Conservation (phyloP, 1,140 invertebrate species). For the Gryon sp. region DNA sequence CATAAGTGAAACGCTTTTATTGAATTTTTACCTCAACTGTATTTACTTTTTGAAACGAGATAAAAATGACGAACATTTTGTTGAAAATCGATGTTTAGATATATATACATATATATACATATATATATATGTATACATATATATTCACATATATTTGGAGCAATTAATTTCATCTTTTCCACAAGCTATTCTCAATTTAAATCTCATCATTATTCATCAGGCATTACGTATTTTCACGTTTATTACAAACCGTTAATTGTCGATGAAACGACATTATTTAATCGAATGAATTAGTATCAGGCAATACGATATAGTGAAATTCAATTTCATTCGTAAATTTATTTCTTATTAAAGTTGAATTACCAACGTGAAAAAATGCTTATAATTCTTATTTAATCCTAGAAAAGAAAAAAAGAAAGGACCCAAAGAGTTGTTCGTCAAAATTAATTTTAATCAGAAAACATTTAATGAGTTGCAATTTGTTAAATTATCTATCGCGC, state of each 20-base stretch:
- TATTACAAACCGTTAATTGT: conserved; percentile 21
- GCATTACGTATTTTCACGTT: background rate
- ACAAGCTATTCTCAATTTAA: background rate
- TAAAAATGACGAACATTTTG: no score
- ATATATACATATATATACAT: no score
- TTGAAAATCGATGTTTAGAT: no score
- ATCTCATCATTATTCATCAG: background rate
- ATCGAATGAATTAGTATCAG: conserved; percentile 23
- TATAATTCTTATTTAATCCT: no score
- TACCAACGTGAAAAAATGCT: background rate
- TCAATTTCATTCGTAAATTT: background rate
- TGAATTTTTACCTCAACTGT: no score
- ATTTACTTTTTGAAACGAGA: no score
- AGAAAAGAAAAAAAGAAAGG: no score
- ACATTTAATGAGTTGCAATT: background rate
- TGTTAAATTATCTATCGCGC: background rate
- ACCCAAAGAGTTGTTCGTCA: no score
- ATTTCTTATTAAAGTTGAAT: conserved; percentile 22
- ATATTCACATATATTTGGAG: background rate
- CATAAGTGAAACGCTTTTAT: no score
- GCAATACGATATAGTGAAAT: no score
- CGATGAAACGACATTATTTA: conserved; percentile 17
- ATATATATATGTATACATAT: no score
- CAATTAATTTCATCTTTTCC: background rate
- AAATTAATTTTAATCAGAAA: conserved; percentile 17